Evolutionary conservation across 2,797 vertebrate genomes (phyloP).

Genomic region (Notamacropus eugenii): DNA sequence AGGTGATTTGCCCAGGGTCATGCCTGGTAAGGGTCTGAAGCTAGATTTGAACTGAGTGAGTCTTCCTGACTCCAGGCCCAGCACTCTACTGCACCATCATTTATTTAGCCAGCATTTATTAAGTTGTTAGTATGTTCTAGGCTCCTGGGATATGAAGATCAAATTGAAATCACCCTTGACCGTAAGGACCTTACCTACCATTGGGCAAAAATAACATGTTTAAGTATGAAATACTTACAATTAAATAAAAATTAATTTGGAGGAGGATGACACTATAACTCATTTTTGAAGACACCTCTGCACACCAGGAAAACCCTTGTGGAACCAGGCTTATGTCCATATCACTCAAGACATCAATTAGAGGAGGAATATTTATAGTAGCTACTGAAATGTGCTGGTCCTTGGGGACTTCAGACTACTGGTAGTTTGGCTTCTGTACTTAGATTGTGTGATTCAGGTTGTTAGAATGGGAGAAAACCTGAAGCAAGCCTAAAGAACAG

Average conservation of each 20-base stretch:
- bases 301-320: neutral
- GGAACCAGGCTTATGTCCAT: neutral
- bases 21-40: neutral
- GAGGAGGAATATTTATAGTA: neutral
- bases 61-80: neutral
- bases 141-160: neutral
- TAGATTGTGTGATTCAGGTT: neutral
- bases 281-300: neutral
- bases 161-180: neutral
- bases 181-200: neutral
- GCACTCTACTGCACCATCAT: neutral
- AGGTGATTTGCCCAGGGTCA: neutral
- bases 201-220: neutral
- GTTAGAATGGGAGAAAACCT: conserved; percentile 44
- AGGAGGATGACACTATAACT: neutral
- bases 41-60: neutral
- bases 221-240: neutral
- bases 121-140: neutral
- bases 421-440: neutral
- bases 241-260: neutral
- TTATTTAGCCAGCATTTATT: neutral
- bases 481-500: neutral
- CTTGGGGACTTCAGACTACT: neutral
- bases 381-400: neutral
- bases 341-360: neutral